Conservation (phyloP, 2,113 vertebrate genomes). For the Corvus hawaiiensis region DNA sequence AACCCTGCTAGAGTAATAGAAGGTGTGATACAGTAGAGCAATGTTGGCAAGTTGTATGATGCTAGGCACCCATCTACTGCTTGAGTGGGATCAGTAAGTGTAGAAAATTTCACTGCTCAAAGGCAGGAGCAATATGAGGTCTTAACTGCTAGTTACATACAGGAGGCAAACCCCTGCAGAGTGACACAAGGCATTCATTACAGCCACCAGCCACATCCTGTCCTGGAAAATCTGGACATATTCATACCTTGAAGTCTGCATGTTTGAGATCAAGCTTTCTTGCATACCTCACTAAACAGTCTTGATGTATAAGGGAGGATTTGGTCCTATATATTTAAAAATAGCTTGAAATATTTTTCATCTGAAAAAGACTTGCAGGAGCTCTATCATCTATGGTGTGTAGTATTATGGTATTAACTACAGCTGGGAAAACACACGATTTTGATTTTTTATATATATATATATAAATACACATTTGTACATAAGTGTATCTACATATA, state of each 20-base stretch:
- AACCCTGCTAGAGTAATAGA: not conserved
- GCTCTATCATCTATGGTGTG: not conserved
- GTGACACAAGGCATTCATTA: not conserved
- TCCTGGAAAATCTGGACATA: not conserved
- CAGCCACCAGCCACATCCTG: not conserved
- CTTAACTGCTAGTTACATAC: not conserved
- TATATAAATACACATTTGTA: constrained; percentile 22
- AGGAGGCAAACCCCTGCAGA: not conserved
- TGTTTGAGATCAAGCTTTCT: constrained; percentile 20
- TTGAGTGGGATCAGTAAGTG: not conserved
- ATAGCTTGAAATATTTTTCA: constrained; percentile 31
- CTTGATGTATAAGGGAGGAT: not conserved
- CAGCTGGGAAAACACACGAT: constrained; percentile 16
- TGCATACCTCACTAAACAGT: not conserved
- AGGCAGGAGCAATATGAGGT: not conserved
- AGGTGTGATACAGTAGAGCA: not conserved
- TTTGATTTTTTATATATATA: not conserved
- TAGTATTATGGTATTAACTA: not conserved
- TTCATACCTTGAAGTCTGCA: not conserved
- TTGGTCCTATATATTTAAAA: constrained; percentile 17
- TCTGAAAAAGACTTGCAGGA: constrained; percentile 29
- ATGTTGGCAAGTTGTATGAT: not conserved
- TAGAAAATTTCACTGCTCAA: not conserved
- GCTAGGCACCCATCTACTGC: not conserved
- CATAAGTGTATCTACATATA: constrained; percentile 33